A percentile compares a stretch with the other conserved stretches of the same genome.
phyloP scores from a whole-genome alignment of 2,113 vertebrate species.

The Anarhynchus alexandrinus region DNA sequence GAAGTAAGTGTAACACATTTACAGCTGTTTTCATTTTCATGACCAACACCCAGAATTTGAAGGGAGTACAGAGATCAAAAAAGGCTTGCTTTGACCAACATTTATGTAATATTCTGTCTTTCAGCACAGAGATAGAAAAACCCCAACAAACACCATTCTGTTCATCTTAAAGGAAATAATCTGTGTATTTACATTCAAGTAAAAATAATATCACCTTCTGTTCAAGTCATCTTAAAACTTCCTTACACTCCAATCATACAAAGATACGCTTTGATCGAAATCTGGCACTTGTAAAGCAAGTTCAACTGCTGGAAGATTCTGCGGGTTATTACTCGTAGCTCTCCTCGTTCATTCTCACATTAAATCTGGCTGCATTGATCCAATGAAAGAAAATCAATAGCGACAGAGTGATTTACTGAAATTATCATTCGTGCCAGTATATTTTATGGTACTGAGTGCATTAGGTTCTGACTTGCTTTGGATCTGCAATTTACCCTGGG shows the following conservation, averaged over 20 bases:
- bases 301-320: background rate
- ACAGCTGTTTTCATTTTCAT: background rate
- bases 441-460: background rate
- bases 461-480: background rate
- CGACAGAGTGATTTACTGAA: background rate
- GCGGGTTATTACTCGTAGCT: background rate
- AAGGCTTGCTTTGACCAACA: background rate
- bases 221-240: background rate
- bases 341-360: background rate
- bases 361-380: background rate
- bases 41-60: background rate
- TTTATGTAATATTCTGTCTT: background rate
- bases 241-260: background rate
- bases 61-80: background rate
- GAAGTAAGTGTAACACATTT: background rate
- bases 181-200: background rate
- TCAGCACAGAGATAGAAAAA: background rate
- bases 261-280: background rate
- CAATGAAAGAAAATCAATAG: background rate
- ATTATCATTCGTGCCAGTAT: background rate
- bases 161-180: background rate
- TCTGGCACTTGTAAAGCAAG: background rate
- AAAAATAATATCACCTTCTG: conserved; percentile 4
- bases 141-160: background rate
- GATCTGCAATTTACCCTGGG: background rate